These are phyloP conservation scores for Acipenser ruthenus DNA, from an alignment of 2,797 vertebrate species.

Conservation along the genomic window DNA sequence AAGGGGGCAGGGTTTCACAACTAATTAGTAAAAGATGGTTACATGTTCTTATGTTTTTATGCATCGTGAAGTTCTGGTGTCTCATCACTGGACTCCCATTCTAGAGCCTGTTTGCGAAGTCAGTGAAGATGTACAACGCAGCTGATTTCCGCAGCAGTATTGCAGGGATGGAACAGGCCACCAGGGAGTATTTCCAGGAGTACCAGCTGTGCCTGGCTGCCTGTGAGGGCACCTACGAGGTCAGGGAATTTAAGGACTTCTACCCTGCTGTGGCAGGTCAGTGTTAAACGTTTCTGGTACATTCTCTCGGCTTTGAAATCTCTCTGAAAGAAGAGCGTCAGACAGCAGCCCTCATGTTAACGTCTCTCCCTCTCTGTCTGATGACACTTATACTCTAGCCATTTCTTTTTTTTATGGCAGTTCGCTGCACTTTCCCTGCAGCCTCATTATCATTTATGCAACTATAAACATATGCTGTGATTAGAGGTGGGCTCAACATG, in stretches of 20 bases:
- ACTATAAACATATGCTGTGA: too few relatives aligned
- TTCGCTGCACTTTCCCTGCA: too few relatives aligned
- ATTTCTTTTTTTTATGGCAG: too few relatives aligned
- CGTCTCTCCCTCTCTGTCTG: too few relatives aligned
- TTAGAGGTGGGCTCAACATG: too few relatives aligned
- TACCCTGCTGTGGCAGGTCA: slow-evolving; percentile 84
- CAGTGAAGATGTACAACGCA: slow-evolving; percentile 80
- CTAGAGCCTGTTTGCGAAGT: slow-evolving; percentile 77
- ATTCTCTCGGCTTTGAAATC: not conserved
- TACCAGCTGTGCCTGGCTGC: slow-evolving; percentile 65
- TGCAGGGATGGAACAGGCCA: slow-evolving; percentile 79
- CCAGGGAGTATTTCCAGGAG: slow-evolving; percentile 64
- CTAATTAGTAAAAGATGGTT: too few relatives aligned
- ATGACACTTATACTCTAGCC: too few relatives aligned
- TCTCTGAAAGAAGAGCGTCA: not conserved
- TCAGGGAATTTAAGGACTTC: slow-evolving; percentile 85
- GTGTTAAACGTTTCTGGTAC: not conserved
- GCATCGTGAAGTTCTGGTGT: too few relatives aligned
- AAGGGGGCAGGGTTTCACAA: too few relatives aligned
- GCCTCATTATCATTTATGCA: too few relatives aligned
- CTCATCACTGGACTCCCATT: not conserved
- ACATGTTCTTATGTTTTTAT: too few relatives aligned
- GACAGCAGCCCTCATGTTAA: too few relatives aligned
- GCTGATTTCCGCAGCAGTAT: slow-evolving; percentile 82
- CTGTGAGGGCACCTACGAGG: slow-evolving; percentile 81